These are phyloP conservation scores for Invenusta paracnida DNA, from an alignment of 2,888 invertebrate species.

Conservation along the genomic window DNA sequence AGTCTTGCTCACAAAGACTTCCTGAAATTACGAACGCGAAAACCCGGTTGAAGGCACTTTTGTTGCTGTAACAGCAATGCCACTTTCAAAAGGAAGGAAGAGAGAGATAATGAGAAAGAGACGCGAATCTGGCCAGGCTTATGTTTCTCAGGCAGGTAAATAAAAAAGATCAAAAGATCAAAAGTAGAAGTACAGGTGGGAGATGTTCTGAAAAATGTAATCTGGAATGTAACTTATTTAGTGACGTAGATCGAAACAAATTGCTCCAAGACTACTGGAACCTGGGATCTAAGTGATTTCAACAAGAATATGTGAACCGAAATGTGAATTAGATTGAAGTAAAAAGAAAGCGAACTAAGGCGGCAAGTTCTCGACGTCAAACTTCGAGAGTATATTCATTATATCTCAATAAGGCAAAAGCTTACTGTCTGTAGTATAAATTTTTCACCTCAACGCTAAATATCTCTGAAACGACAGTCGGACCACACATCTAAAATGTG, in stretches of 20 bases:
- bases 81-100: slow-evolving; percentile 10
- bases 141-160: background rate
- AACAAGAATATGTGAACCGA: background rate
- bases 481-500: background rate
- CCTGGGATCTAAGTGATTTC: slow-evolving; percentile 6
- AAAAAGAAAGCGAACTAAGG: background rate
- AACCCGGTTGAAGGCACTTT: slow-evolving; percentile 23
- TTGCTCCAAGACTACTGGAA: slow-evolving; percentile 6
- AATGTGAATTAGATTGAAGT: background rate
- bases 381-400: background rate
- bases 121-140: background rate
- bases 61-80: slow-evolving; percentile 18
- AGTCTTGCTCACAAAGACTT: slow-evolving; percentile 22
- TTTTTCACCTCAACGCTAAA: slow-evolving; percentile 24
- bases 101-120: background rate
- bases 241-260: background rate
- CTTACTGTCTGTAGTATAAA: background rate
- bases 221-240: background rate
- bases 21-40: slow-evolving; percentile 14
- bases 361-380: background rate
- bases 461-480: background rate
- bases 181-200: background rate
- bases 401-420: background rate
- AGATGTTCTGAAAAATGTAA: background rate
- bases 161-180: background rate